phyloP scores from a whole-genome alignment of 2,797 vertebrate species.

The Melanitta fusca region DNA sequence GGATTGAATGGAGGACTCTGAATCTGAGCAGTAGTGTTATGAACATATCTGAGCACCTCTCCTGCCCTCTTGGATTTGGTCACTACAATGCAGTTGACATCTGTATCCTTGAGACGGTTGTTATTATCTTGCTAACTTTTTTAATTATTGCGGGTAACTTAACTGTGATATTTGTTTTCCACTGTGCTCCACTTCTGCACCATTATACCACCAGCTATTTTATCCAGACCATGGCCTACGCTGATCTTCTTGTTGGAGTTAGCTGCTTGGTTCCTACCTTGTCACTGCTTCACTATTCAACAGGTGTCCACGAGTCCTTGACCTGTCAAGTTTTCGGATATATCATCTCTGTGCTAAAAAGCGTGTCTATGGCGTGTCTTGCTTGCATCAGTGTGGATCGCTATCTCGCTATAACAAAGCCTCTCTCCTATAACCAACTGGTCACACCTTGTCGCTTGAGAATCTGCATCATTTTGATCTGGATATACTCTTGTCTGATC shows the following conservation, averaged over 20 bases:
- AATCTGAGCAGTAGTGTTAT: constrained; percentile 84
- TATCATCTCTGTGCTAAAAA: constrained; percentile 97
- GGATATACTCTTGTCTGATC: constrained; percentile 95
- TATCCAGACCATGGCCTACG: constrained; percentile 99
- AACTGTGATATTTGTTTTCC: constrained; percentile 98
- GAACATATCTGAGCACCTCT: constrained; percentile 87
- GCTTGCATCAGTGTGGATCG: constrained; percentile 98
- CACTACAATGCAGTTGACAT: constrained; percentile 88
- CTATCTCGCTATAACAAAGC: constrained; percentile 97
- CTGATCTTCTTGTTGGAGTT: constrained; percentile 95
- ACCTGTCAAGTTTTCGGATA: constrained; percentile 98
- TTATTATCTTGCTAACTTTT: constrained; percentile 94
- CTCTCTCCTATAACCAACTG: constrained; percentile 97
- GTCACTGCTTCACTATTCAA: constrained; percentile 94
- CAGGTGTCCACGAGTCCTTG: constrained; percentile 92
- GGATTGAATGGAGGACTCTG: constrained; percentile 83
- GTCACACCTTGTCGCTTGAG: constrained; percentile 96
- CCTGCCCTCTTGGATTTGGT: constrained; percentile 95
- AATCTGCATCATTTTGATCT: constrained; percentile 94
- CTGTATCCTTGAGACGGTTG: constrained; percentile 93
- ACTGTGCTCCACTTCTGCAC: constrained; percentile 95
- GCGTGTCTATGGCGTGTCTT: constrained; percentile 97
- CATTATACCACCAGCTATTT: constrained; percentile 99
- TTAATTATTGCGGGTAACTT: constrained; percentile 96
- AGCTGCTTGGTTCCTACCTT: constrained; percentile 97